These are phyloP conservation scores for Amphiduros pacificus DNA, from an alignment of 2,888 invertebrate genomes.

Conservation along the genomic window DNA sequence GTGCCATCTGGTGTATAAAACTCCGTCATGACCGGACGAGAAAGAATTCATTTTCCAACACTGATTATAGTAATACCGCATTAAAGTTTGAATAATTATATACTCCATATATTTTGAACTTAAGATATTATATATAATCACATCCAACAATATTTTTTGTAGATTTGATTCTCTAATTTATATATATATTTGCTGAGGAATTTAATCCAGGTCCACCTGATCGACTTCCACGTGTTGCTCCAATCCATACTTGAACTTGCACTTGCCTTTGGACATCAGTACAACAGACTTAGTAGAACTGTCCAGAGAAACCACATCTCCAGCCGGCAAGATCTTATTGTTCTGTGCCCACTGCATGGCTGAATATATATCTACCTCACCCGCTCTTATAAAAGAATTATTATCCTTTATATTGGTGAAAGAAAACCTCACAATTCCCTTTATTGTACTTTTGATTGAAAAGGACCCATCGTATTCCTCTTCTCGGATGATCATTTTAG, in stretches of 20 bases:
- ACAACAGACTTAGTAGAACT: background rate
- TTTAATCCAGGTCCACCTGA: no score
- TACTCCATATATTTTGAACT: no score
- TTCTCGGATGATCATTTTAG: slow-evolving; percentile 61
- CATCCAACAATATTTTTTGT: no score
- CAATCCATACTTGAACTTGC: slow-evolving; percentile 53
- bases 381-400: slow-evolving; percentile 55
- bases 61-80: no score
- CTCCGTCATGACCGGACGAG: no score
- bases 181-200: no score
- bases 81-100: no score
- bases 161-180: no score
- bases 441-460: slow-evolving; percentile 48
- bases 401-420: slow-evolving; percentile 58
- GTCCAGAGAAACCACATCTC: slow-evolving; percentile 6
- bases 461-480: slow-evolving; percentile 60
- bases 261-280: slow-evolving; percentile 37
- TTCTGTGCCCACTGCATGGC: slow-evolving; percentile 35
- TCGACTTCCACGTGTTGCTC: slow-evolving; percentile 54
- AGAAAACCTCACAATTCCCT: slow-evolving; percentile 51
- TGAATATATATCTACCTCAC: slow-evolving; percentile 49
- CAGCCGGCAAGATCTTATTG: slow-evolving; percentile 27
- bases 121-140: no score
- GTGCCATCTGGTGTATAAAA: no score
- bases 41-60: no score